Conservation (phyloP, 2,888 invertebrate genomes). For the Sinotaia quadrata region DNA sequence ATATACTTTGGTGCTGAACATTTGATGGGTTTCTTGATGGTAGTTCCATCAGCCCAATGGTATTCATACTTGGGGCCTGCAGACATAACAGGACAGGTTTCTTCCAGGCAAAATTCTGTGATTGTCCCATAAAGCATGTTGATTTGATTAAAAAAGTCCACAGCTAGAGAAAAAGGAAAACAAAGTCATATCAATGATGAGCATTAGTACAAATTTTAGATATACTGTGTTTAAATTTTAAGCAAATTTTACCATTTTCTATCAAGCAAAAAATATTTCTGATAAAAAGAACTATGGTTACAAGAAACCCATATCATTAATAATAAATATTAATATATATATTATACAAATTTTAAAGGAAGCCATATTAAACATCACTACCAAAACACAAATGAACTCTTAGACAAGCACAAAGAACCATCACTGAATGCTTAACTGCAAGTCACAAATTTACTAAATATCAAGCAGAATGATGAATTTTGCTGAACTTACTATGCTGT, state of each 20-base stretch:
- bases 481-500: too few species aligned
- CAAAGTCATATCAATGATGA: constrained; percentile 72
- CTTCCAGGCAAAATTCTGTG: constrained; percentile 99
- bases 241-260: neutral
- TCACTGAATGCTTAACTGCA: too few species aligned
- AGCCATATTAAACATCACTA: too few species aligned
- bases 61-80: constrained; percentile 99
- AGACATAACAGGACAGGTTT: constrained; percentile 97
- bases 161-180: constrained; percentile 80
- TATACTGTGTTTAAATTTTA: neutral
- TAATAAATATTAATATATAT: too few species aligned
- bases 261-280: too few species aligned
- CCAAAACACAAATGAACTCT: too few species aligned
- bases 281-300: too few species aligned
- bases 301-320: too few species aligned
- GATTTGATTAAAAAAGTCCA: constrained; percentile 99
- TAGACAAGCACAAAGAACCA: too few species aligned
- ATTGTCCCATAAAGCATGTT: constrained; percentile 99
- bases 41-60: constrained; percentile 99
- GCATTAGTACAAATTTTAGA: constrained; percentile 2
- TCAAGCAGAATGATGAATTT: too few species aligned
- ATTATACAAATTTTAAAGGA: too few species aligned
- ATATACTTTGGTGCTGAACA: constrained; percentile 99
- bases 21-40: constrained; percentile 97
- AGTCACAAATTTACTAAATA: too few species aligned